Conservation (phyloP, 1,140 invertebrate species). For the Muscidifurax raptorellus region DNA sequence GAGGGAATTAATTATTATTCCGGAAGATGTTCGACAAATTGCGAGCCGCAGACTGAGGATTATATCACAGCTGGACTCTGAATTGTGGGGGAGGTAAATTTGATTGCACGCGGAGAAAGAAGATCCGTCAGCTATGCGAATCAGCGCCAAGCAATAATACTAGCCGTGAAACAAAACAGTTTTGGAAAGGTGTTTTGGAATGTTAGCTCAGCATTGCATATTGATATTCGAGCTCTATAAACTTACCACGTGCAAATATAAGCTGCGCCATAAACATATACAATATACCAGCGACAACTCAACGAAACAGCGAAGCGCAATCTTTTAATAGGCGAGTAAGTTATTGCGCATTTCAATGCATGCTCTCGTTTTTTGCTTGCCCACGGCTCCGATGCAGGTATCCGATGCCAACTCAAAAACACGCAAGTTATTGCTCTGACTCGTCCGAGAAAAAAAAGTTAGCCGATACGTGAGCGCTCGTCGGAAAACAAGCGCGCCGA, state of each 20-base stretch:
- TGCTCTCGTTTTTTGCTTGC: neutral
- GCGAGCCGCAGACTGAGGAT: conserved; percentile 18
- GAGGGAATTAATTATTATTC: conserved; percentile 33
- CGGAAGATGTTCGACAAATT: conserved; percentile 15
- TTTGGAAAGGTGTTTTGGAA: no score
- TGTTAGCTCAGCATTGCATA: no score
- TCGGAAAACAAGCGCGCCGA: conserved; percentile 6
- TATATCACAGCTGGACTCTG: neutral
- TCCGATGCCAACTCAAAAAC: neutral
- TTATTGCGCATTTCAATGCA: neutral
- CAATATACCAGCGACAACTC: neutral
- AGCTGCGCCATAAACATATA: no score
- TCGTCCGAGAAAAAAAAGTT: neutral
- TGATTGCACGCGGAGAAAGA: neutral
- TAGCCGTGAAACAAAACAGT: no score
- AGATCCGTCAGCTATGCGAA: no score
- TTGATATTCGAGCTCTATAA: no score
- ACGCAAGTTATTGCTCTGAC: neutral
- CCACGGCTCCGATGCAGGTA: no score
- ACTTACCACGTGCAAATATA: no score
- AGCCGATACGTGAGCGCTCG: neutral
- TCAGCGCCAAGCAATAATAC: no score
- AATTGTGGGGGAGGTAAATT: no score
- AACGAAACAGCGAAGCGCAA: neutral
- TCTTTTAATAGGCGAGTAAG: conserved; percentile 5